These are phyloP conservation scores for Papilio xuthus DNA, from an alignment of 1,140 invertebrate species.

Conservation along the genomic window DNA sequence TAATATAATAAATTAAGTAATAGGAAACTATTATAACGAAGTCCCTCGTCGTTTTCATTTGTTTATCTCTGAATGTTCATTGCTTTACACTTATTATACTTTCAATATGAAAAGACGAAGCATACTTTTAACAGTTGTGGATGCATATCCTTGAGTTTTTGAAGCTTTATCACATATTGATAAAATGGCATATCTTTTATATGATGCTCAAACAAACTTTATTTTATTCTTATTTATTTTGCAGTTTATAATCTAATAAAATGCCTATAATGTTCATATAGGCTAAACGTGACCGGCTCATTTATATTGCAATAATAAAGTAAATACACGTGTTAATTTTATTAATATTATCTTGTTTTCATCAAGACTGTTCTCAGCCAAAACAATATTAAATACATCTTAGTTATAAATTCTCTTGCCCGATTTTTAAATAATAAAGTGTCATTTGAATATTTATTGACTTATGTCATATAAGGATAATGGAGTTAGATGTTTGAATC, in stretches of 20 bases:
- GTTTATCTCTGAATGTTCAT: not conserved
- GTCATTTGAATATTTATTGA: too few relatives aligned
- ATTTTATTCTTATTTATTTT: not conserved
- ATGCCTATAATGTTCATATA: slow-evolving; percentile 5
- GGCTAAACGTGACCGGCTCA: slow-evolving; percentile 10
- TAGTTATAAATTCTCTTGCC: too few relatives aligned
- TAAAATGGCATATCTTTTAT: not conserved
- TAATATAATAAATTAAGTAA: not conserved
- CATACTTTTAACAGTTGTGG: not conserved
- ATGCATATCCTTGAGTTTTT: not conserved
- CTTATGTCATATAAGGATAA: too few relatives aligned
- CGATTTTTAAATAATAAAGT: too few relatives aligned
- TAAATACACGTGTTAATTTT: not conserved
- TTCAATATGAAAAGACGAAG: not conserved
- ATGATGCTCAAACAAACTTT: too few relatives aligned
- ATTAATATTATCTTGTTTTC: not conserved
- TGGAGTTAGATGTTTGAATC: too few relatives aligned
- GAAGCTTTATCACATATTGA: not conserved
- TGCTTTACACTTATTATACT: not conserved
- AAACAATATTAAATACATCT: too few relatives aligned
- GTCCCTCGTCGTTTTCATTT: too few relatives aligned
- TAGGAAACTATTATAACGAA: too few relatives aligned
- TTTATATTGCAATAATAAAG: slow-evolving; percentile 29
- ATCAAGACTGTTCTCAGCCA: not conserved
- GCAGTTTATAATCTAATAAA: not conserved